phyloP scores from a whole-genome alignment of 2,888 invertebrate genomes.

The Clanis bilineata region DNA sequence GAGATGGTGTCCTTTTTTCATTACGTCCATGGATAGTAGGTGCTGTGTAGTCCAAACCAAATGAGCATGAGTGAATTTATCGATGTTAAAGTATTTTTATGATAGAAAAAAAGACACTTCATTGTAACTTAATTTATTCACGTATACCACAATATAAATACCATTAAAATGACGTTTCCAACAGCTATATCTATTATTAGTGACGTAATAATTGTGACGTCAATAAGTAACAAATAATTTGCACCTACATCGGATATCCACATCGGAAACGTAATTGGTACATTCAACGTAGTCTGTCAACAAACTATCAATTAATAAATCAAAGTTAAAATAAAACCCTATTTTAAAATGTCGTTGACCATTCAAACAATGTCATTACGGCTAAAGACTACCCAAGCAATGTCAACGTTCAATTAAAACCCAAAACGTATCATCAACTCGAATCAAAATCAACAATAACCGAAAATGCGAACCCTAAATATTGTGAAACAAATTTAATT shows the following conservation, averaged over 20 bases:
- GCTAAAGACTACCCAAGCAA: constrained; percentile 42
- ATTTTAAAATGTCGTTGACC: constrained; percentile 40
- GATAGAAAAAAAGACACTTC: too few relatives aligned
- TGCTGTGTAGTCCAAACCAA: too few relatives aligned
- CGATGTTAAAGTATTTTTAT: too few relatives aligned
- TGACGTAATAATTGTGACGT: background rate
- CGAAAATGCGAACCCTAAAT: background rate
- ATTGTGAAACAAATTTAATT: constrained; percentile 5
- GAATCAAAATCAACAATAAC: constrained; percentile 13
- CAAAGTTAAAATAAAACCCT: constrained; percentile 29
- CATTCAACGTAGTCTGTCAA: constrained; percentile 24
- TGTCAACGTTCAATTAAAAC: constrained; percentile 62
- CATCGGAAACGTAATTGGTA: constrained; percentile 16
- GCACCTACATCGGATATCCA: constrained; percentile 19
- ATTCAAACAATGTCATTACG: constrained; percentile 51
- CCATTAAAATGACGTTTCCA: background rate
- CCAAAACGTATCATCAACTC: constrained; percentile 47
- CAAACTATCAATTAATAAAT: constrained; percentile 30
- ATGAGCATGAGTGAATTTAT: too few relatives aligned
- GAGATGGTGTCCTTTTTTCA: too few relatives aligned
- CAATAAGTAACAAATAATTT: constrained; percentile 28
- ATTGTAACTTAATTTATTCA: too few relatives aligned
- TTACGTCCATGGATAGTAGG: too few relatives aligned
- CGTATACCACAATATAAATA: too few relatives aligned
- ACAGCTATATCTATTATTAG: background rate